Base-by-base conservation (phyloP, 2,113 vertebrate genomes). In the Nibea coibor region DNA sequence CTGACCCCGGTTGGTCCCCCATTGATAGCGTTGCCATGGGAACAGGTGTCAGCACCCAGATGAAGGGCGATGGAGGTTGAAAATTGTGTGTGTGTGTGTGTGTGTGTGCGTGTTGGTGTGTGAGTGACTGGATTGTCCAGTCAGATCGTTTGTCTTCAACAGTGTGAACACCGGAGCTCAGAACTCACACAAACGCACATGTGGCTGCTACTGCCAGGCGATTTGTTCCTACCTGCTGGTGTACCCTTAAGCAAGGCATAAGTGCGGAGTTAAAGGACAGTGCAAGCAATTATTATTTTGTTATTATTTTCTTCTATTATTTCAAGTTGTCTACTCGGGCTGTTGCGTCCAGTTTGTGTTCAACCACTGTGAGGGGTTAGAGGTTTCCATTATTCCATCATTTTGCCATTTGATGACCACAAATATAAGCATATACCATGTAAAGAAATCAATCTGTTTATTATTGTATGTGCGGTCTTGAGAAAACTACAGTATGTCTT, bases 11-110 rank as follows among this genome's bases (percentile, higher is more conserved):
- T 84, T 1, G 19, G 64, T 87, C 84, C 64, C 78, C 83, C 85
- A 75, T 92, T 88, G 91, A 89, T 90, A 85, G 47, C 35, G 94
- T 95, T 94, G 83, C 91, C 92, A 95, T 93, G 90, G 94, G 74
- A 95, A 95, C 94, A 72, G 78, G 78, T 90, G 81, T 90, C 70
- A 84, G 83, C 65, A 70, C 80, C 79, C 50, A 84, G 73, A 88
- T 85, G 89, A 93, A 91, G 91, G 83, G 78, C 26, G 53, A 65
- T 75, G 69, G 68, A 80, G 83, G 87, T 88, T 92, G 75, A 79
- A 87, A 71, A 59, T n/a, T 78, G 35, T 75, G n/a, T 72, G 24
- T 73, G 54, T 73, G 54, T 26, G 24, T 47, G 56, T 73, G 39
- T 20, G 56, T 24, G 31, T 74, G 66, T 17, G 24, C 24, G 24